These are phyloP conservation scores for Macrotrachela quadricornifera DNA, from an alignment of 1,140 invertebrate genomes.

Conservation along the genomic window DNA sequence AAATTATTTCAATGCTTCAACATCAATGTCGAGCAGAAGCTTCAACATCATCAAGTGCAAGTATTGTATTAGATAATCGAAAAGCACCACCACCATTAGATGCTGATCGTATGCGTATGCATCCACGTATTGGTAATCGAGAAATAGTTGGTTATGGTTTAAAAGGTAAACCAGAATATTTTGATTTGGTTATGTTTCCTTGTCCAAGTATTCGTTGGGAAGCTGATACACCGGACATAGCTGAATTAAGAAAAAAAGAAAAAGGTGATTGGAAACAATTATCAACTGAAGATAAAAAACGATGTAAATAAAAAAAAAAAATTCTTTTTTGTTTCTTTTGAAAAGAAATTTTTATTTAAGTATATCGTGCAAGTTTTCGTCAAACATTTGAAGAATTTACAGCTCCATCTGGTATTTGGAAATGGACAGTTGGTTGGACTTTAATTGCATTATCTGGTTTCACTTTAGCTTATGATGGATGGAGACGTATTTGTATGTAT, in stretches of 20 bases:
- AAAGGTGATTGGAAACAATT: constrained; percentile 81
- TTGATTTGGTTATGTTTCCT: constrained; percentile 56
- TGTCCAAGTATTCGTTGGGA: constrained; percentile 72
- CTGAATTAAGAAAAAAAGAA: constrained; percentile 65
- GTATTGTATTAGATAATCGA: no score
- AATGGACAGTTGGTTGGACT: constrained; percentile 40
- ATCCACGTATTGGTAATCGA: constrained; percentile 43
- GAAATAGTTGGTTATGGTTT: constrained; percentile 71
- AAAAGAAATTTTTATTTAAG: constrained; percentile 15
- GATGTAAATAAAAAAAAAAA: constrained; percentile 16
- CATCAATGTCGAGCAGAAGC: no score
- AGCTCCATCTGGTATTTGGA: constrained; percentile 70
- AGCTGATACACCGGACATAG: constrained; percentile 37
- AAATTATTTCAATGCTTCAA: no score
- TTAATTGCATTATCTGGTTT: no score
- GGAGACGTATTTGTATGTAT: no score
- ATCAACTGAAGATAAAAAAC: constrained; percentile 69
- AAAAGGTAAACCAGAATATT: constrained; percentile 56
- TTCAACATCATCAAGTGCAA: no score
- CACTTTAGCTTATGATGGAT: no score
- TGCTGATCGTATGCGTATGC: no score
- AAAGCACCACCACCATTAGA: no score
- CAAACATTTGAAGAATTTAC: constrained; percentile 73
- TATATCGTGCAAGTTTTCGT: constrained; percentile 74
- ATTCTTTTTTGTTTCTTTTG: background rate